Conservation (phyloP, 2,888 invertebrate species). For the Dysmachus trigonus region DNA sequence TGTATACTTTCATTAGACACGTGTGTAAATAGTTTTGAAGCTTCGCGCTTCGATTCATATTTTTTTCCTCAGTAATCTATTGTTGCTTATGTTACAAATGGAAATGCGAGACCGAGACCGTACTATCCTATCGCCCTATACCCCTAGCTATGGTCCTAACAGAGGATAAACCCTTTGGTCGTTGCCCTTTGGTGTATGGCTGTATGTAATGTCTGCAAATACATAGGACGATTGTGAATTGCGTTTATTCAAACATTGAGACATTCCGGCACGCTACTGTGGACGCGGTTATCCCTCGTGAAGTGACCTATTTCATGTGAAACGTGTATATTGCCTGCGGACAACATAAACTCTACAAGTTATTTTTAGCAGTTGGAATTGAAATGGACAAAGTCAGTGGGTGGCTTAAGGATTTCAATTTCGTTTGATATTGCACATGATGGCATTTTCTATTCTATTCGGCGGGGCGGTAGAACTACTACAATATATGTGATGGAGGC, state of each 20-base stretch:
- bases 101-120: neutral
- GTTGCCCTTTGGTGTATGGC: neutral
- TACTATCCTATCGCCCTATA: neutral
- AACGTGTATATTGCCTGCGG: neutral
- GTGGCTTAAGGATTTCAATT: slow-evolving; percentile 18
- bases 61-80: neutral
- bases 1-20: neutral
- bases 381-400: slow-evolving; percentile 24
- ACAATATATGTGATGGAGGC: neutral
- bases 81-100: neutral
- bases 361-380: slow-evolving; percentile 22
- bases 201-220: neutral
- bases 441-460: neutral
- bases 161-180: neutral
- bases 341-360: slow-evolving; percentile 7
- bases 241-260: neutral
- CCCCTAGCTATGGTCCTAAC: neutral
- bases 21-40: neutral
- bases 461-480: neutral
- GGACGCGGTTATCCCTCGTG: neutral
- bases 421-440: slow-evolving; percentile 32
- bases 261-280: neutral
- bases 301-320: neutral
- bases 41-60: neutral
- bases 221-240: neutral